phyloP scores from a whole-genome alignment of 2,113 vertebrate species.

The Peucedramus taeniatus region DNA sequence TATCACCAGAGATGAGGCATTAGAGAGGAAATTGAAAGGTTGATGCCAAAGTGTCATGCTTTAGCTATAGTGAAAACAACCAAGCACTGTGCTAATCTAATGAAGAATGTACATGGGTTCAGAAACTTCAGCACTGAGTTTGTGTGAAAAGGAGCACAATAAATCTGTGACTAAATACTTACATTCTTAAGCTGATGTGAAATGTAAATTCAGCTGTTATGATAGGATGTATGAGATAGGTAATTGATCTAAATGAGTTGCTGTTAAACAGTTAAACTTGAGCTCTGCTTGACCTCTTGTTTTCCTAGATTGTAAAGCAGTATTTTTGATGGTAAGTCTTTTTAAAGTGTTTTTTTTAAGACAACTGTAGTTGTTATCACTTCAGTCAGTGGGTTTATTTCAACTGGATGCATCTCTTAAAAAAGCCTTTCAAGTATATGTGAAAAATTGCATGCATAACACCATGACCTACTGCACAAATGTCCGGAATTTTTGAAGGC shows the following conservation, averaged over 20 bases:
- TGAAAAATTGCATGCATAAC: not conserved
- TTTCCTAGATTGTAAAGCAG: not conserved
- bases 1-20: not conserved
- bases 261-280: not conserved
- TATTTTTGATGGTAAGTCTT: not conserved
- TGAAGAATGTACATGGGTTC: not conserved
- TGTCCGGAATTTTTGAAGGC: not conserved
- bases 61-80: not conserved
- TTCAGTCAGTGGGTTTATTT: not conserved
- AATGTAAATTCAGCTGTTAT: not conserved
- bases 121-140: not conserved
- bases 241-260: not conserved
- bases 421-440: not conserved
- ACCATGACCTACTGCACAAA: not conserved
- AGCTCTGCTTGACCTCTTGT: accelerated
- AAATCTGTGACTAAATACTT: not conserved
- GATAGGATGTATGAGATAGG: not conserved
- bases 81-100: not conserved
- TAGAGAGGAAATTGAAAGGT: not conserved
- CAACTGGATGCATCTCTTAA: not conserved
- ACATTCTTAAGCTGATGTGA: not conserved
- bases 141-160: not conserved
- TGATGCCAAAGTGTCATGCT: not conserved
- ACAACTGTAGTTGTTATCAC: not conserved
- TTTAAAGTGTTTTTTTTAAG: not conserved